Evolutionary conservation across 2,797 vertebrate genomes (phyloP).

Genomic region (Alca torda): DNA sequence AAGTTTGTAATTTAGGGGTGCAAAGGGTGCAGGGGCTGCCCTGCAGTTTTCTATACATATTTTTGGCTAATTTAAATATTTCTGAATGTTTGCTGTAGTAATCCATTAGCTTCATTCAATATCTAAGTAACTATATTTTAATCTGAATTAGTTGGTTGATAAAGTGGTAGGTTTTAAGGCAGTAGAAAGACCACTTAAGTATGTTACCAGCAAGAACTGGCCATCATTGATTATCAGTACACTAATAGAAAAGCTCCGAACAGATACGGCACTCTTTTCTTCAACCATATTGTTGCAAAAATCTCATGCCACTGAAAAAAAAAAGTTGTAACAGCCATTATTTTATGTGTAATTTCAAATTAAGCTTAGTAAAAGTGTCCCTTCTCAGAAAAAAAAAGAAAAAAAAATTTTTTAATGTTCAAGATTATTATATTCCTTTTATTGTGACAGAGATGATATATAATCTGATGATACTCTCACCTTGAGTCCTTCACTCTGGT

Average conservation of each 20-base stretch:
- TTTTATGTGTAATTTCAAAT: not conserved
- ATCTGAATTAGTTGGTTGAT: not conserved
- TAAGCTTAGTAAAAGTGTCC: not conserved
- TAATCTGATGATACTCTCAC: slow-evolving; percentile 38
- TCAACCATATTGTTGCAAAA: not conserved
- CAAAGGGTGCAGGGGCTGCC: not conserved
- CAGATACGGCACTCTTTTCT: not conserved
- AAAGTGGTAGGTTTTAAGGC: not conserved
- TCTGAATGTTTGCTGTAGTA: not conserved
- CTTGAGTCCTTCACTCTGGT: slow-evolving; percentile 35
- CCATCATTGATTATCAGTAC: not conserved
- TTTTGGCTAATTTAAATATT: not conserved
- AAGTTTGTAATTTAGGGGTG: not conserved
- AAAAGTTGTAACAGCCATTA: not conserved
- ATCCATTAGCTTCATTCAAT: not conserved
- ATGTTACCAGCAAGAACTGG: not conserved
- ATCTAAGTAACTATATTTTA: not conserved
- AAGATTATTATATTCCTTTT: slow-evolving; percentile 10
- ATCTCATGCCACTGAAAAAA: not conserved
- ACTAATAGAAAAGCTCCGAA: not conserved
- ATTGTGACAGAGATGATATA: not conserved
- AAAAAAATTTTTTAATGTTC: not conserved
- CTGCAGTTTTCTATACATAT: not conserved
- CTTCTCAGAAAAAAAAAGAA: not conserved
- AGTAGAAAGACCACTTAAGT: not conserved